A percentile compares a stretch with the other conserved stretches of the same genome.
Conservation (phyloP, 2,113 vertebrate species). For the Larimichthys polyactis region DNA sequence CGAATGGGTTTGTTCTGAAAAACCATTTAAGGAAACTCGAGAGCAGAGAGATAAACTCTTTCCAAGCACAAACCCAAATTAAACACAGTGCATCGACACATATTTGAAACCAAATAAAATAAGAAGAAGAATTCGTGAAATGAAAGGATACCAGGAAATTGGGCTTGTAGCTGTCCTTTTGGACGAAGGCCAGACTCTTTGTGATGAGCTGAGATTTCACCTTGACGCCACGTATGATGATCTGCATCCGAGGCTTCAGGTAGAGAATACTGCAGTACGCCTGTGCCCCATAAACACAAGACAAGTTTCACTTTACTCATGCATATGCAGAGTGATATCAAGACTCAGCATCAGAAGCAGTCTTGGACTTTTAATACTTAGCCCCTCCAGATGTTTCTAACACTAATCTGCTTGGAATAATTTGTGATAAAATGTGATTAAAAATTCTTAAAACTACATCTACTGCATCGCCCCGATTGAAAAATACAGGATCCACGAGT, state of each 20-base stretch:
- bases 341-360: neutral
- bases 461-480: neutral
- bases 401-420: neutral
- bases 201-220: slow-evolving; percentile 95
- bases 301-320: slow-evolving; percentile 4
- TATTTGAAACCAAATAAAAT: neutral
- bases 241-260: slow-evolving; percentile 96
- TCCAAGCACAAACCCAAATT: neutral
- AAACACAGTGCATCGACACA: neutral
- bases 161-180: slow-evolving; percentile 91
- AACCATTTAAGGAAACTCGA: slow-evolving; percentile 56
- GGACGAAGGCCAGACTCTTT: slow-evolving; percentile 91
- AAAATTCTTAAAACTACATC: neutral
- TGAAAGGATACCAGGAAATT: slow-evolving; percentile 91
- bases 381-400: neutral
- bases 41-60: neutral
- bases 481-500: neutral
- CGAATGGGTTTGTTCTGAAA: slow-evolving; percentile 83
- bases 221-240: slow-evolving; percentile 91
- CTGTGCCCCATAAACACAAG: slow-evolving; percentile 70
- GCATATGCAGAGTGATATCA: neutral
- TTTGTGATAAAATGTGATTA: neutral
- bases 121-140: neutral
- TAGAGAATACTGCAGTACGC: slow-evolving; percentile 98
- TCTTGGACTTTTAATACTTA: neutral